Evolutionary conservation across 2,113 vertebrate genomes (phyloP).

Genomic region (Donacobius atricapilla): DNA sequence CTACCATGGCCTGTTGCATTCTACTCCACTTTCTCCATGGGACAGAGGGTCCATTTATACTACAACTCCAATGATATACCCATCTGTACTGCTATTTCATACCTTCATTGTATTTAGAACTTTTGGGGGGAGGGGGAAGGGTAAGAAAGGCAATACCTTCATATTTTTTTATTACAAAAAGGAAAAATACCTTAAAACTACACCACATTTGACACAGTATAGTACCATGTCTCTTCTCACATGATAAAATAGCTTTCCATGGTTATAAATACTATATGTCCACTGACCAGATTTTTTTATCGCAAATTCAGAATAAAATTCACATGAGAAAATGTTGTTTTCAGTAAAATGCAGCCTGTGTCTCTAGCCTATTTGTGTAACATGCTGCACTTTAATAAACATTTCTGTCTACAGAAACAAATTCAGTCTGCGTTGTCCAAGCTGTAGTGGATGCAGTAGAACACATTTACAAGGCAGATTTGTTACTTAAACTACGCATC

Average conservation of each 20-base stretch:
- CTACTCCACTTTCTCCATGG: not conserved
- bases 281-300: not conserved
- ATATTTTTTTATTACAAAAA: not conserved
- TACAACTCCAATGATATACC: fast-evolving
- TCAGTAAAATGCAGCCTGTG: not conserved
- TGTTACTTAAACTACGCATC: not conserved
- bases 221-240: not conserved
- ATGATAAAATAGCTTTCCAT: not conserved
- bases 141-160: not conserved
- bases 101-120: not conserved
- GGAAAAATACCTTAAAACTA: not conserved
- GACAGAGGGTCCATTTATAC: not conserved
- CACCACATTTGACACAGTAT: not conserved
- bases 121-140: fast-evolving
- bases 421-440: not conserved
- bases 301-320: not conserved
- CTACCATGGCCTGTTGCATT: not conserved
- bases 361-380: not conserved
- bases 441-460: not conserved
- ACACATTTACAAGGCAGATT: not conserved
- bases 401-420: not conserved
- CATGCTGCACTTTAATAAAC: not conserved
- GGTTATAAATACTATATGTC: not conserved
- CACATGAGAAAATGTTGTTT: not conserved
- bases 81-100: not conserved